Evolutionary conservation across 2,888 invertebrate species (phyloP).

Genomic region (Acanthoscelides obtectus): DNA sequence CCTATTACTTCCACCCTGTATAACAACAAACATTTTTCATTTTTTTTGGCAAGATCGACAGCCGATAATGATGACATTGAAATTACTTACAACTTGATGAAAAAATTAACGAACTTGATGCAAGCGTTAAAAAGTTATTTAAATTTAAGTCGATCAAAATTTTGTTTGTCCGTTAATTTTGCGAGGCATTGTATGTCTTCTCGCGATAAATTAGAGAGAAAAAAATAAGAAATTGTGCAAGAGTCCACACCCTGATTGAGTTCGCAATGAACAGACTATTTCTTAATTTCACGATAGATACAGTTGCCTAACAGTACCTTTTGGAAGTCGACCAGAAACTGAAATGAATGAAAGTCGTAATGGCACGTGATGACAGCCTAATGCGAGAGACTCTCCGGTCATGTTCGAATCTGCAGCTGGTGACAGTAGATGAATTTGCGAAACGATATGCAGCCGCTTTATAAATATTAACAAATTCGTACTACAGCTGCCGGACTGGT

Average conservation of each 20-base stretch:
- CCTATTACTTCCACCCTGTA: no score
- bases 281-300: background rate
- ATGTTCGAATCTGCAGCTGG: background rate
- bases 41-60: no score
- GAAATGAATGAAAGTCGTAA: background rate
- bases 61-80: no score
- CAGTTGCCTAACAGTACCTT: background rate
- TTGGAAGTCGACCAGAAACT: background rate
- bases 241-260: background rate
- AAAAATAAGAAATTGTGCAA: background rate
- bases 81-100: no score
- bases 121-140: no score
- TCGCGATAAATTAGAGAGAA: background rate
- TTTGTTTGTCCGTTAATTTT: no score
- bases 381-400: background rate
- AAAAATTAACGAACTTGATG: no score
- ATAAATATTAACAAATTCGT: slow-evolving; percentile 26
- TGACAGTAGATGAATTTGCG: slow-evolving; percentile 9
- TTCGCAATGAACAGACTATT: background rate
- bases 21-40: no score
- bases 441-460: slow-evolving; percentile 15
- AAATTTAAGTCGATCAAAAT: no score
- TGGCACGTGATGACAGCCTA: background rate
- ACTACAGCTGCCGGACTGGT: slow-evolving; percentile 19
- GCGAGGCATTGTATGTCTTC: no score